phyloP scores from a whole-genome alignment of 2,888 invertebrate genomes.

The Empis livida region DNA sequence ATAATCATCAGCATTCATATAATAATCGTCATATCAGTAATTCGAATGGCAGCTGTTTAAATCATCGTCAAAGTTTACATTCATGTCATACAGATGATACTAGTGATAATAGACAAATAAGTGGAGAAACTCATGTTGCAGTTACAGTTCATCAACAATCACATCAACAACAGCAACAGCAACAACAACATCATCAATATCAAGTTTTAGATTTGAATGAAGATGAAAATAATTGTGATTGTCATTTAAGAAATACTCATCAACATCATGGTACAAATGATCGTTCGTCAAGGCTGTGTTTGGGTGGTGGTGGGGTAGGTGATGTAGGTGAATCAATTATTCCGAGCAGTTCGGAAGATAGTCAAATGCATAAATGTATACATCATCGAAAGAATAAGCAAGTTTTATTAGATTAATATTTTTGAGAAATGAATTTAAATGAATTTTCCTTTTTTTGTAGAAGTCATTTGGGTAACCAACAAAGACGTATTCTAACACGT shows the following conservation, averaged over 20 bases:
- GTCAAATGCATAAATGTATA: slow-evolving; percentile 13
- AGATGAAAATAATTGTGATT: neutral
- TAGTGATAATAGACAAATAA: slow-evolving; percentile 16
- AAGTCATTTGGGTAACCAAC: slow-evolving; percentile 16
- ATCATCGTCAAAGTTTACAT: neutral
- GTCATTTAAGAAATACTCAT: neutral
- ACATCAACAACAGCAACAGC: slow-evolving; percentile 13
- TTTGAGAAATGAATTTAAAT: neutral
- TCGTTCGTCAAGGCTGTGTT: slow-evolving; percentile 11
- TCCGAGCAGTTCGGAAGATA: slow-evolving; percentile 20
- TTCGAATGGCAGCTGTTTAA: neutral
- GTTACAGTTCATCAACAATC: slow-evolving; percentile 18
- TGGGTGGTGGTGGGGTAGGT: neutral
- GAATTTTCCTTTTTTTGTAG: slow-evolving; percentile 7
- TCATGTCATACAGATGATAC: slow-evolving; percentile 11
- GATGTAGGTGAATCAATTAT: slow-evolving; percentile 17
- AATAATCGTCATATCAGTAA: neutral
- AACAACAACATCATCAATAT: slow-evolving; percentile 11
- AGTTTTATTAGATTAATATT: neutral
- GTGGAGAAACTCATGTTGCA: slow-evolving; percentile 18
- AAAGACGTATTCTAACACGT: slow-evolving; percentile 11
- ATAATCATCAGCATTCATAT: slow-evolving; percentile 2
- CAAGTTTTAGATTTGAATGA: slow-evolving; percentile 12
- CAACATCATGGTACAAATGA: slow-evolving; percentile 8
- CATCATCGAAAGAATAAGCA: slow-evolving; percentile 8